A percentile compares a stretch with the other conserved stretches of the same genome.
phyloP scores from a whole-genome alignment of 2,113 vertebrate species.

The Rynchops niger region DNA sequence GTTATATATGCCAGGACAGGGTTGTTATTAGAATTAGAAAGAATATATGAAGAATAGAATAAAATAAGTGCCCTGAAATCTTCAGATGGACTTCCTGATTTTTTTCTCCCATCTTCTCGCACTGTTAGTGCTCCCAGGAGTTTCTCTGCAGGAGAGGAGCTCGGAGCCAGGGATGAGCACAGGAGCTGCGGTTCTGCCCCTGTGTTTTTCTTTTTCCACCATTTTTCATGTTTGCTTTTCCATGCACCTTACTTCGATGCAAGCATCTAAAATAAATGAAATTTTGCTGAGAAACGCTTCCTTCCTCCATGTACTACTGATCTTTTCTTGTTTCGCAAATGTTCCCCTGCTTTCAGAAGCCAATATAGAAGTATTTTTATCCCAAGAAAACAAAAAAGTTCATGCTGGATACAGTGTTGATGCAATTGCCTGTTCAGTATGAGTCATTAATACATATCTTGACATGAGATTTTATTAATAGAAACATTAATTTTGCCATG shows the following conservation, averaged over 20 bases:
- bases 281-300: neutral
- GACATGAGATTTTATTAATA: constrained; percentile 37
- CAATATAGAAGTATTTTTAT: neutral
- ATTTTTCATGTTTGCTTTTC: neutral
- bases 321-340: neutral
- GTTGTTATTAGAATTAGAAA: neutral
- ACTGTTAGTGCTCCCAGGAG: neutral
- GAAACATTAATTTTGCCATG: constrained; percentile 34
- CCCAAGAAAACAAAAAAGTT: neutral
- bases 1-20: neutral
- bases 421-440: neutral
- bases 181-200: neutral
- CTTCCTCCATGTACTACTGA: neutral
- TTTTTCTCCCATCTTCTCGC: neutral
- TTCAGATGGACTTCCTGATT: neutral
- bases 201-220: neutral
- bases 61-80: neutral
- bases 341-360: neutral
- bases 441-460: neutral
- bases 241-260: neutral
- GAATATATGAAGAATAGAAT: neutral
- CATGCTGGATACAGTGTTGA: neutral
- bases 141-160: neutral
- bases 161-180: neutral
- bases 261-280: neutral